Conservation (phyloP, 2,113 vertebrate genomes). For the Nerophis ophidion region DNA sequence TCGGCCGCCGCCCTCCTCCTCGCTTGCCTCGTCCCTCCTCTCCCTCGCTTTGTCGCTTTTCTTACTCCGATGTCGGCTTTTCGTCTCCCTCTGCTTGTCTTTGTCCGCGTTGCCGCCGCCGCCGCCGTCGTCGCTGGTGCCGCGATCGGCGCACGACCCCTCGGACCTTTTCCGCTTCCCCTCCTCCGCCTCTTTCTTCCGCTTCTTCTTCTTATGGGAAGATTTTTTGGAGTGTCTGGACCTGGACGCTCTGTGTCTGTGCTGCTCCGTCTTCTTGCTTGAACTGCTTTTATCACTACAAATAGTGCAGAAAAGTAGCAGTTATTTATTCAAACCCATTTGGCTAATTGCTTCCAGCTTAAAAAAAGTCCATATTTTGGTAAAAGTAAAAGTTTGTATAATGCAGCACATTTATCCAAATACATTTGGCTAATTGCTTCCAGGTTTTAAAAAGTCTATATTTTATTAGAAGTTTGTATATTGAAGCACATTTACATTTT, state of each 20-base stretch:
- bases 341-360: no score
- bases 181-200: constrained; percentile 76
- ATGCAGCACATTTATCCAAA: no score
- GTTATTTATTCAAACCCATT: no score
- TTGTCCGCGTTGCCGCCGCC: constrained; percentile 32
- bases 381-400: no score
- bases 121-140: constrained; percentile 40
- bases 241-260: constrained; percentile 73
- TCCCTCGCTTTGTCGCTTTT: constrained; percentile 56
- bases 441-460: no score
- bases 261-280: constrained; percentile 56
- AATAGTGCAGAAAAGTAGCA: constrained; percentile 8
- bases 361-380: no score
- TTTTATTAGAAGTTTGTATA: no score
- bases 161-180: constrained; percentile 35
- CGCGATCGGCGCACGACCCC: constrained; percentile 63
- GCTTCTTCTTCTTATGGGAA: constrained; percentile 84
- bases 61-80: constrained; percentile 61
- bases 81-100: constrained; percentile 57
- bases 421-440: no score
- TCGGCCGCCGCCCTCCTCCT: constrained; percentile 24
- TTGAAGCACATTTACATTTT: no score
- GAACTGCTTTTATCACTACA: constrained; percentile 46
- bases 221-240: constrained; percentile 83
- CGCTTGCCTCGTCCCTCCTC: constrained; percentile 45